Evolutionary conservation across 2,113 vertebrate species (phyloP).

Genomic region (Acrocephalus arundinaceus): DNA sequence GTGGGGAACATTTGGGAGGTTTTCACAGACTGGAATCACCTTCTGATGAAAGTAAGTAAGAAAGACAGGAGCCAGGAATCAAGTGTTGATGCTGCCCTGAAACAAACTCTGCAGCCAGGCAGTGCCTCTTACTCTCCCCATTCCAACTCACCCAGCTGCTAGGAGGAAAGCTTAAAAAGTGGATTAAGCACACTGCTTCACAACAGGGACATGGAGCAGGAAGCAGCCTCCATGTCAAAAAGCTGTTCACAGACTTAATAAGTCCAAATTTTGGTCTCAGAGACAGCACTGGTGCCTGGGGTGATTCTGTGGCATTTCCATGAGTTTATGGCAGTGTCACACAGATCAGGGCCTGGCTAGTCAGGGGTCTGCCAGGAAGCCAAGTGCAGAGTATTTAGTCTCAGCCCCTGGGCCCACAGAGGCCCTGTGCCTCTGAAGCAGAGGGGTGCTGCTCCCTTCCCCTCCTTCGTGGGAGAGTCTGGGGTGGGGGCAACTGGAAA

Average conservation of each 20-base stretch:
- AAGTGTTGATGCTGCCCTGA: neutral
- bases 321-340: neutral
- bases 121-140: neutral
- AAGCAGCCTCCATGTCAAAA: neutral
- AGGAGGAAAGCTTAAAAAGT: neutral
- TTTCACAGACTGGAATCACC: neutral
- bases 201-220: neutral
- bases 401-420: neutral
- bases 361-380: neutral
- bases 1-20: neutral
- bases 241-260: neutral
- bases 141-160: neutral
- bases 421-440: neutral
- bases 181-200: neutral
- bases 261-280: neutral
- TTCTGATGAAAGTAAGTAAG: neutral
- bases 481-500: neutral
- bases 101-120: neutral
- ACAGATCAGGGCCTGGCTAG: neutral
- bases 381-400: neutral
- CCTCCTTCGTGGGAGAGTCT: neutral
- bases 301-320: neutral
- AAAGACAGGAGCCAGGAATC: neutral
- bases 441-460: neutral
- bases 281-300: neutral